A percentile compares a stretch with the other conserved stretches of the same genome.
Evolutionary conservation across 2,888 invertebrate genomes (phyloP).

Genomic region (Caenorhabditis virilis): DNA sequence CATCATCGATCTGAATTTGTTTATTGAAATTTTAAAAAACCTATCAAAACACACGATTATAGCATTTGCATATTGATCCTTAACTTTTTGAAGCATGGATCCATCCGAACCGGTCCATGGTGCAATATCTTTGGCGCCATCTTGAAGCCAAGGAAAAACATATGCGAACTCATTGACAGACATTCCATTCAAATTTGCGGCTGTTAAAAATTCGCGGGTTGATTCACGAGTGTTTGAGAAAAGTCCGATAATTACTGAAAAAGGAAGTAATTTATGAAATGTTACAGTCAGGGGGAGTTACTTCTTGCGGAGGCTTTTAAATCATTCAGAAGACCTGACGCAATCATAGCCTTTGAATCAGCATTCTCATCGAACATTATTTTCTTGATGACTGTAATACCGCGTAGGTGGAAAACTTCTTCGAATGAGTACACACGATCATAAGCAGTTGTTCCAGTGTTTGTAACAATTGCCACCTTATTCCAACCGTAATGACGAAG

Average conservation of each 20-base stretch:
- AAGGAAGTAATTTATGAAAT: neutral
- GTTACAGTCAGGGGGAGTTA: constrained; percentile 2
- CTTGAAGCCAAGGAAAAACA: constrained; percentile 55
- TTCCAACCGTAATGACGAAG: constrained; percentile 62
- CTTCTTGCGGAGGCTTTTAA: constrained; percentile 47
- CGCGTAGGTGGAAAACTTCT: constrained; percentile 47
- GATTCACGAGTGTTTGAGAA: constrained; percentile 51
- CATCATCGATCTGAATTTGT: constrained; percentile 47
- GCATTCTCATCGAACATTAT: constrained; percentile 53
- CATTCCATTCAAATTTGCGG: constrained; percentile 46
- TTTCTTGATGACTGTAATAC: constrained; percentile 46
- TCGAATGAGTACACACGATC: constrained; percentile 49
- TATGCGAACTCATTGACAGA: constrained; percentile 45
- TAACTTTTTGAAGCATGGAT: constrained; percentile 64
- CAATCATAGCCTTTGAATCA: constrained; percentile 41
- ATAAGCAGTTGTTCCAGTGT: constrained; percentile 46
- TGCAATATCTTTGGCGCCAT: constrained; percentile 64
- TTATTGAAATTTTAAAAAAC: neutral
- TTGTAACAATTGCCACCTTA: constrained; percentile 54
- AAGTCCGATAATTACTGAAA: constrained; percentile 48
- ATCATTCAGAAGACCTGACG: constrained; percentile 44
- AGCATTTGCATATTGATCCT: constrained; percentile 62
- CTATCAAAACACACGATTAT: constrained; percentile 64
- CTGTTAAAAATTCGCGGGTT: constrained; percentile 47
- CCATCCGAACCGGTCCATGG: constrained; percentile 67